phyloP scores from a whole-genome alignment of 2,113 vertebrate genomes.

The Cyrtonyx montezumae region DNA sequence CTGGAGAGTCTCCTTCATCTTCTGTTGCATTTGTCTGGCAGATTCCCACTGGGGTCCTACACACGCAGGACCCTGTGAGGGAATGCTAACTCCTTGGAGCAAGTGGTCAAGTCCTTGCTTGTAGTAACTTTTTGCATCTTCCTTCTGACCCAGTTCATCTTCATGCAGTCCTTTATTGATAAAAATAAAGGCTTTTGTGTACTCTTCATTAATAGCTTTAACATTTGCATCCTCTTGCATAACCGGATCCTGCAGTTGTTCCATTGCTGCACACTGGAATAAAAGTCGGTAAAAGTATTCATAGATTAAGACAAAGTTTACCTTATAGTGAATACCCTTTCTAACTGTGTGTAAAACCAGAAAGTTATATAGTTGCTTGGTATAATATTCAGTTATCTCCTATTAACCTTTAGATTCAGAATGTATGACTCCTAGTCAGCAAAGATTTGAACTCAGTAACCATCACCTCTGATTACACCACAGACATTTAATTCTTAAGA shows the following conservation, averaged over 20 bases:
- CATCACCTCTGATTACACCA: not conserved
- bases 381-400: not conserved
- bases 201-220: conserved; percentile 90
- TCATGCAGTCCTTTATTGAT: conserved; percentile 87
- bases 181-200: conserved; percentile 88
- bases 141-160: conserved; percentile 88
- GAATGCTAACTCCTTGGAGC: conserved; percentile 83
- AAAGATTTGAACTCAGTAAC: not conserved
- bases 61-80: conserved; percentile 76
- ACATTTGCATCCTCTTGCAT: conserved; percentile 84
- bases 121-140: conserved; percentile 85
- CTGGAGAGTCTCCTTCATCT: conserved; percentile 92
- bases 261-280: conserved; percentile 83
- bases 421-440: not conserved
- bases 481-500: not conserved
- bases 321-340: not conserved
- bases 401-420: not conserved
- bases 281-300: not conserved
- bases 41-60: conserved; percentile 85
- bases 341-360: not conserved
- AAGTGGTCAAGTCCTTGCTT: conserved; percentile 88
- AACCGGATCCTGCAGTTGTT: conserved; percentile 79
- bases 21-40: conserved; percentile 91
- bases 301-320: not conserved
- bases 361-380: not conserved